These are phyloP conservation scores for Phaedon cochleariae DNA, from an alignment of 2,888 invertebrate species.

Conservation along the genomic window DNA sequence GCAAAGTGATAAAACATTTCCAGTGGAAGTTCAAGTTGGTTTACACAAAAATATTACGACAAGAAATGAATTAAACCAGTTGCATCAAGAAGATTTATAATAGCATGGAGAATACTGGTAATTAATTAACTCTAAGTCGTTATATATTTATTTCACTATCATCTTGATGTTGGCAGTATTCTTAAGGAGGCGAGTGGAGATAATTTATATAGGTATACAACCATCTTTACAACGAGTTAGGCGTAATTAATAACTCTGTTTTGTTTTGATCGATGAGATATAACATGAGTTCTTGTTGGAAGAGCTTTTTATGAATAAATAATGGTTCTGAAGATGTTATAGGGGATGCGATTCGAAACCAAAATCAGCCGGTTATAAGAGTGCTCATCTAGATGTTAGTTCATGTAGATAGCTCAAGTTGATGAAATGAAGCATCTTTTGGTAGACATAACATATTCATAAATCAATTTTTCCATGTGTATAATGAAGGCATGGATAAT, in stretches of 20 bases:
- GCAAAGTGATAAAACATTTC: too few species aligned
- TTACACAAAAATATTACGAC: constrained; percentile 21
- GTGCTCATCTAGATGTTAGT: neutral
- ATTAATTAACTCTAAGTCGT: constrained; percentile 35
- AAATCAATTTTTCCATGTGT: too few species aligned
- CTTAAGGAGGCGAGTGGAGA: constrained; percentile 26
- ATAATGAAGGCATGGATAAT: too few species aligned
- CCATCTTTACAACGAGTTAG: constrained; percentile 19
- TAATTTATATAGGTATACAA: constrained; percentile 32
- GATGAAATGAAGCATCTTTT: too few species aligned
- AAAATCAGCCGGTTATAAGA: neutral
- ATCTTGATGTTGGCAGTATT: constrained; percentile 33
- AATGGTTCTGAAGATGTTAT: neutral
- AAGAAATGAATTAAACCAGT: constrained; percentile 30
- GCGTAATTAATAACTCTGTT: constrained; percentile 21
- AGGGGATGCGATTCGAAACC: neutral
- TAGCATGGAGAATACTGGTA: constrained; percentile 31
- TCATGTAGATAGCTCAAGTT: too few species aligned
- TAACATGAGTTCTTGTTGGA: constrained; percentile 2
- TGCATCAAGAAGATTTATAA: constrained; percentile 31
- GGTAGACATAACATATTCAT: too few species aligned
- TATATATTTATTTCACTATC: constrained; percentile 34
- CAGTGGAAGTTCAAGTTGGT: too few species aligned
- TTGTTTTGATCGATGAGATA: constrained; percentile 18
- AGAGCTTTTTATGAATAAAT: neutral